Evolutionary conservation across 2,113 vertebrate species (phyloP), one percentile per base, ranked within the genome.

Genomic region (Sylvilagus bachmani): DNA sequence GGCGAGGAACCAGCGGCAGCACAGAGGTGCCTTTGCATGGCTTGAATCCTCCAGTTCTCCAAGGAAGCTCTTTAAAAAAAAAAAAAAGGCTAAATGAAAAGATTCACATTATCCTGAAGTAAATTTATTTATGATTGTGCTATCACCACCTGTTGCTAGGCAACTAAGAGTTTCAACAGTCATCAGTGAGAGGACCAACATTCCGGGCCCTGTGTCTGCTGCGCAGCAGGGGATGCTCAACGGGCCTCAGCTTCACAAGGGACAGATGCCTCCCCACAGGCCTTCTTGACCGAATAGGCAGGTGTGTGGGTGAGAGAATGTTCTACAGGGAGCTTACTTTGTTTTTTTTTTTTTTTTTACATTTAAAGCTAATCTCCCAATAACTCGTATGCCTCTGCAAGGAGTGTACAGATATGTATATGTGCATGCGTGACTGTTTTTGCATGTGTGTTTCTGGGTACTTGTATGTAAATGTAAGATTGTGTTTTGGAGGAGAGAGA

Each of bases 71-170:
- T 87, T 84, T 61, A 58, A 58, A 55, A 67, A n/a, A 12, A 24
- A 17, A 70, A 17, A 80, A 80, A 86, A 31, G 67, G 29, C 82
- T 80, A 89, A 96, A 67, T 83, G 70, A 66, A 75, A 83, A 95
- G 58, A 89, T 71, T 92, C 44, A 78, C 86, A 82, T 89, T 86
- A 84, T 89, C 77, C 55, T 61, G 70, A 95, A 90, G 62, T 17
- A 66, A 90, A 78, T 89, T 85, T 91, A 58, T 92, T 94, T 95
- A 86, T 95, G 81, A 93, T 83, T 79, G 82, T 17, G 10, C 58
- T 84, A 55, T 90, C 33, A 74, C 78, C 55, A 95, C 79, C 51
- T 88, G 74, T 95, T 95, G 92, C 96, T 86, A 92, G 89, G 93
- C 79, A 97, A 92, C 78, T 5, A 38, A 83, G 73, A 71, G 36